A percentile compares a stretch with the other conserved stretches of the same genome.
Evolutionary conservation across 2,888 invertebrate genomes (phyloP).

Genomic region (Drosophila gaucha): DNA sequence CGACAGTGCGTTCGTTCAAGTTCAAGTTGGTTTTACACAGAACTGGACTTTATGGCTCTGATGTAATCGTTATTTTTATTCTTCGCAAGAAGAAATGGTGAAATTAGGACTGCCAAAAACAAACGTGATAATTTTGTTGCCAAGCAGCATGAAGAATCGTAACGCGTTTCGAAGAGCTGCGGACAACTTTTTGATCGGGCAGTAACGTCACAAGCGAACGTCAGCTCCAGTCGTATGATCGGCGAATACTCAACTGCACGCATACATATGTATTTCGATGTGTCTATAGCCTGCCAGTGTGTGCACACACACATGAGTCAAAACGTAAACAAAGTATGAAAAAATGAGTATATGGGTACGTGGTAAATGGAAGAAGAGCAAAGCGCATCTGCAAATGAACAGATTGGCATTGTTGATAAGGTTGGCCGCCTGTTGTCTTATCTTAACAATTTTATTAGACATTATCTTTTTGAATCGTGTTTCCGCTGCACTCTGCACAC

Average conservation of each 20-base stretch:
- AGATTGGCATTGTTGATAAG: slow-evolving; percentile 10
- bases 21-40: slow-evolving; percentile 49
- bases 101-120: slow-evolving; percentile 14
- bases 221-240: slow-evolving; percentile 45
- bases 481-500: slow-evolving; percentile 46
- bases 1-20: slow-evolving; percentile 23
- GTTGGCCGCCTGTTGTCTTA: slow-evolving; percentile 33
- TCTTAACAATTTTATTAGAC: slow-evolving; percentile 16
- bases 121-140: slow-evolving; percentile 38
- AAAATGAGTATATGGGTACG: slow-evolving; percentile 7
- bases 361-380: slow-evolving; percentile 13
- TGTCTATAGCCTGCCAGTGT: slow-evolving; percentile 19
- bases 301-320: slow-evolving; percentile 19
- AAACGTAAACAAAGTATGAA: slow-evolving; percentile 44
- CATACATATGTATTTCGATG: background rate
- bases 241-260: background rate
- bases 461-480: slow-evolving; percentile 31
- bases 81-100: slow-evolving; percentile 22
- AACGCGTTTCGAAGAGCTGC: slow-evolving; percentile 16
- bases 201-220: slow-evolving; percentile 44
- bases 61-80: slow-evolving; percentile 46
- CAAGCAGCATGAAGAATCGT: slow-evolving; percentile 14
- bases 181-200: slow-evolving; percentile 1
- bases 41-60: slow-evolving; percentile 36
- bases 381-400: slow-evolving; percentile 23